These are phyloP conservation scores for Psilopsiagon aurifrons DNA, from an alignment of 2,113 vertebrate species.

Conservation along the genomic window DNA sequence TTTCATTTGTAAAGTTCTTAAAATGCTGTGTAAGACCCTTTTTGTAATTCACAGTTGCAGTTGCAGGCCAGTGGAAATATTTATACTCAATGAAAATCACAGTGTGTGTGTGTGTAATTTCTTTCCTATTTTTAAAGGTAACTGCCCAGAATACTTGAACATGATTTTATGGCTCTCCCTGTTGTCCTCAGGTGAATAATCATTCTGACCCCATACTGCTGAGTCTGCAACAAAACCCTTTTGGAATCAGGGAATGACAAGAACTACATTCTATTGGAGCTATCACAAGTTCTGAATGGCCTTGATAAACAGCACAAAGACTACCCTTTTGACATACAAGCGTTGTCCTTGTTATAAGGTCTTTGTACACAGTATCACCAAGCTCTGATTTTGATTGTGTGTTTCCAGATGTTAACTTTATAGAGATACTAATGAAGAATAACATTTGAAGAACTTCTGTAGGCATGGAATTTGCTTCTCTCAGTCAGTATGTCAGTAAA, in stretches of 20 bases:
- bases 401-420: neutral
- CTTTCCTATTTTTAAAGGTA: neutral
- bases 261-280: neutral
- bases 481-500: neutral
- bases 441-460: neutral
- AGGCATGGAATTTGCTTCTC: neutral
- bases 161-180: neutral
- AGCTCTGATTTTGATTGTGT: neutral
- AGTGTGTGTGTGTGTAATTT: accelerated
- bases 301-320: neutral
- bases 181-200: neutral
- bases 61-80: neutral
- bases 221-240: neutral
- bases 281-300: neutral
- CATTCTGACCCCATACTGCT: neutral
- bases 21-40: neutral
- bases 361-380: neutral
- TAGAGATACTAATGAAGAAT: neutral
- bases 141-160: neutral
- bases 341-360: neutral
- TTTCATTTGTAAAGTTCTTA: conserved; percentile 6
- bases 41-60: neutral
- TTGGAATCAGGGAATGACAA: neutral
- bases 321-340: neutral
- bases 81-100: neutral